Base-by-base conservation (phyloP, 2,888 invertebrate species). In the Homarus gammarus region DNA sequence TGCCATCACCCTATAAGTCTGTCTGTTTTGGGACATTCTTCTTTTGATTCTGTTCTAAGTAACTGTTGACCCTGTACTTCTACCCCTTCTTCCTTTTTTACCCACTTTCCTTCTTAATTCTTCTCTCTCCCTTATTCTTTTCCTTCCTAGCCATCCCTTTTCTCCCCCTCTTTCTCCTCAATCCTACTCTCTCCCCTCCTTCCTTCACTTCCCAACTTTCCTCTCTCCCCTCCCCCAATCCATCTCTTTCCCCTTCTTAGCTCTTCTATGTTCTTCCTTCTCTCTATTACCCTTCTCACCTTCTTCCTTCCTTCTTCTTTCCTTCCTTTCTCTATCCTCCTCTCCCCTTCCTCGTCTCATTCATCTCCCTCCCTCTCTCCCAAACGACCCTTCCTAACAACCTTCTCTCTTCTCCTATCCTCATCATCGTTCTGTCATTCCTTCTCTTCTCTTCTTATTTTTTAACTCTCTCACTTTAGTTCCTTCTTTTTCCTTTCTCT, bases 11-110 rank as follows among this genome's bases (percentile, higher is more conserved):
- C 64, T 79, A 36, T 64, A 36, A 40, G 40, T 68, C 68, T 40
- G 27, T 68, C 33, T 83, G 38, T 72, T 49, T n/a, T n/a, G n/a
- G n/a, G n/a, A n/a, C n/a, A n/a, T n/a, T n/a, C 72, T 84, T 18
- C 8, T 44, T 56, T 36, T 84, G 36, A 73, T 31, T 70, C 27
- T 64, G 3, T 18, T 56, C 18, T 12, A 56, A 12, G 44, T 49
- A n/a, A n/a, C n/a, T n/a, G n/a, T n/a, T n/a, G n/a, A n/a, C n/a
- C 44, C 12, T 44, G 6, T 8, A 44, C 44, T 44, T 44, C 56
- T 49, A 33, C 8, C n/a, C n/a, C 61, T 36, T 40, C 40, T 27
- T 44, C n/a, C 27, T 2, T 73, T 73, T 38, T 73, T 36, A n/a
- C 5, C 10, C 40, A 40, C 33, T 36, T 36, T 73, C 31, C 22